Evolutionary conservation across 2,888 invertebrate genomes (phyloP), one percentile per base, ranked within the genome.

Genomic region (Trachelus tabidus): DNA sequence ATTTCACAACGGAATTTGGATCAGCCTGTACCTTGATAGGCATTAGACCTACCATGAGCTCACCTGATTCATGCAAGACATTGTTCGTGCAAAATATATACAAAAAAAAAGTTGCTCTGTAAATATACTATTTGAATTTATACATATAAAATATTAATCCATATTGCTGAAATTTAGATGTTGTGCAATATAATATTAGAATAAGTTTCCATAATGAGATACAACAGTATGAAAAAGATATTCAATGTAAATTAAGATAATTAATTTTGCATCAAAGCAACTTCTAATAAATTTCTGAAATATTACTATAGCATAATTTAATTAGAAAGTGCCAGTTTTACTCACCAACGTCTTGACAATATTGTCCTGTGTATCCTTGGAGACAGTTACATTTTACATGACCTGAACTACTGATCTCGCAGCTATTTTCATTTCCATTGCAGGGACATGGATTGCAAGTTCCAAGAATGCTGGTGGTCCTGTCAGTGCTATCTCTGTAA

Each of bases 391-490:
- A 97, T 12, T 94, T 92, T 1, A 96, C 94, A 4, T 86, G 85
- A 33, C 90, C 90, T 4, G 83, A 85, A 81, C 94, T 92, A 30
- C 93, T 92, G 82, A 93, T 92, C 30, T 93, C 91, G 87, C 96
- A 97, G 74, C 94, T 94, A 83, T 94, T 93, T 83, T 95, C 95
- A 82, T 94, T 94, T n/a, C 94, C 94, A 87, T 95, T 95, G 91
- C 98, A 98, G 4, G 95, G 95, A 87, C 98, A 98, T 40, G 89
- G 92, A 6, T 92, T 92, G 85, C 97, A 96, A n/a, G 93, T 91
- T 12, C 94, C 94, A 33, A 93, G 84, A 31, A 93, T 91, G 80
- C 93, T 93, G n/a, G 89, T 86, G 9, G 92, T 89, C 68, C 92
- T 89, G 81, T 93, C 93, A 76, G 92, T 93, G 1, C 91, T 91